Evolutionary conservation across 2,113 vertebrate genomes (phyloP), one percentile per base, ranked within the genome.

Genomic region (Festucalex cinctus): DNA sequence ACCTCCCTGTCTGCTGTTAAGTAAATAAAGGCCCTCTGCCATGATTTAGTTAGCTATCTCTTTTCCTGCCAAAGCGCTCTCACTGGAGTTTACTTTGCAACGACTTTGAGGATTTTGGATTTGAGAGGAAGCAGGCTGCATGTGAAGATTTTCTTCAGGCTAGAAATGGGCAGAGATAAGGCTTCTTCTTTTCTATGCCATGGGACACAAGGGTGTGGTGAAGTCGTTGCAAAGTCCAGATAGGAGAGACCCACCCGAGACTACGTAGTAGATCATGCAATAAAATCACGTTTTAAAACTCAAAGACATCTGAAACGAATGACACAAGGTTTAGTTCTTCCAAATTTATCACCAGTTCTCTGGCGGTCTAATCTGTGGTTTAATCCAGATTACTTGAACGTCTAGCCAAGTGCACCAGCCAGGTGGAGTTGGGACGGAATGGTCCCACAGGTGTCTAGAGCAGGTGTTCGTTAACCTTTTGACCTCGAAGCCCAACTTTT

Each of bases 351-450:
- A 20, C 62, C 71, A 43, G 48, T 68, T 76, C 58, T 75, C 44
- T 66, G 71, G 66, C 72, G 82, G 75, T 75, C 84, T 88, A 90
- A 88, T 89, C 84, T 69, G 61, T 66, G 60, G 80, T 64, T n/a
- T 89, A 85, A 90, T 88, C 87, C 77, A 85, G 85, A 87, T 85
- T 9, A 24, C 16, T n/a, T 24, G n/a, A 49, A 62, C 13, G 60
- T 24, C 60, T 8, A 62, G 22, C 6, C 39, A 22, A 41, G 39
- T 41, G 22, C 37, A 86, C 65, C 75, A 35, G 69, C 32, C 63
- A 67, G 66, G 57, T 70, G 64, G 32, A 26, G 56, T 54, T 51
- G 17, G n/a, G 39, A 56, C 58, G 35, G 58, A 67, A 48, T 69
- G 41, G 66, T 32, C 16, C 22, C n/a, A 39, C 9, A 3, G 0